Evolutionary conservation across 2,797 vertebrate species (phyloP).

Genomic region (Anas bernieri): DNA sequence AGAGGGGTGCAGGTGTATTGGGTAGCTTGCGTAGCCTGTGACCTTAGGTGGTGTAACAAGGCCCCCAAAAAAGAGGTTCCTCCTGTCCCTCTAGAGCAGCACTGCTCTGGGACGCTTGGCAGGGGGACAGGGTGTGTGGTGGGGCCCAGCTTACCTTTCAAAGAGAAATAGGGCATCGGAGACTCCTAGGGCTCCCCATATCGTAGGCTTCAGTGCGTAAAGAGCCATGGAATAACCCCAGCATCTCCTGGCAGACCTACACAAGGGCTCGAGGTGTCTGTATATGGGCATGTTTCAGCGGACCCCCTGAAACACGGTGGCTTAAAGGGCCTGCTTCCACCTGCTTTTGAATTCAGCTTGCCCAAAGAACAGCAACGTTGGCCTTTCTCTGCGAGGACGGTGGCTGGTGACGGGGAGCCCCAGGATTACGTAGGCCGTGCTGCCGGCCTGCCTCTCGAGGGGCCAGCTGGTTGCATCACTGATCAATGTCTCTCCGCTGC

Average conservation of each 20-base stretch:
- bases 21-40: not conserved
- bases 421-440: not conserved
- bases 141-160: not conserved
- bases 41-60: not conserved
- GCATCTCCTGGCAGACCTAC: not conserved
- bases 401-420: conserved; percentile 33
- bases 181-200: not conserved
- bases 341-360: conserved; percentile 65
- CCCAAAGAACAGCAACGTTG: conserved; percentile 14
- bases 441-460: conserved; percentile 23
- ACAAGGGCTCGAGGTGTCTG: not conserved
- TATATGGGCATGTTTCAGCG: not conserved
- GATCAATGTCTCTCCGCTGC: conserved; percentile 68
- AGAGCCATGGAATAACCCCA: not conserved
- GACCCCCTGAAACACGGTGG: not conserved
- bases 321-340: not conserved
- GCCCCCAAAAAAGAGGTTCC: not conserved
- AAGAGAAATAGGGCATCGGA: not conserved
- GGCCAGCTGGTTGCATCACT: conserved; percentile 67
- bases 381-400: conserved; percentile 21
- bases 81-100: not conserved
- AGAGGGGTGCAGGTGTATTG: not conserved
- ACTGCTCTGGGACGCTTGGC: not conserved
- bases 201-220: not conserved
- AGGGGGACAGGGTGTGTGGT: not conserved